Conservation (phyloP, 2,888 invertebrate genomes). For the Drosophila diplacantha region DNA sequence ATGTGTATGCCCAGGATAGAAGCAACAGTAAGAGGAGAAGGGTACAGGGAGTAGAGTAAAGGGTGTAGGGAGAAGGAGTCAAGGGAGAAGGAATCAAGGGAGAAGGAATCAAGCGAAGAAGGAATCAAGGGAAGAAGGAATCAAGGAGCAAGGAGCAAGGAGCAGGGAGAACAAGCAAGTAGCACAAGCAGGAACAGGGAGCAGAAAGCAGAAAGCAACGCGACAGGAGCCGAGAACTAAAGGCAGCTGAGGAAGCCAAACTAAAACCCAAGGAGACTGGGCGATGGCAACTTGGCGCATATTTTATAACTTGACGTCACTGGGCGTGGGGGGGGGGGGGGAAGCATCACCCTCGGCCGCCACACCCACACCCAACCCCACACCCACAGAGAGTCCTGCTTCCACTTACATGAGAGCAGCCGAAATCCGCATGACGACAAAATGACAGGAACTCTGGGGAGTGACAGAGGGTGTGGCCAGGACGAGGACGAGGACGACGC, state of each 20-base stretch:
- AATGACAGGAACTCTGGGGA: constrained; percentile 11
- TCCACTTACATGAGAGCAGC: constrained; percentile 15
- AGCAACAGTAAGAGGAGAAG: constrained; percentile 8
- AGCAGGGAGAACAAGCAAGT: neutral
- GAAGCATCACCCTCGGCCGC: constrained; percentile 3
- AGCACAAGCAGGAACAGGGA: neutral
- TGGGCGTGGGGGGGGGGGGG: constrained; percentile 2
- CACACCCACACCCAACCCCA: constrained; percentile 5
- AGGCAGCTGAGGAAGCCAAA: constrained; percentile 42
- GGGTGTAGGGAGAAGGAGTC: neutral
- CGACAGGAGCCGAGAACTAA: constrained; percentile 4
- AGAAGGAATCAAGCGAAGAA: neutral
- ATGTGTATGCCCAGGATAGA: constrained; percentile 15
- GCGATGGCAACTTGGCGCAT: constrained; percentile 58
- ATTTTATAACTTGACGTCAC: constrained; percentile 68
- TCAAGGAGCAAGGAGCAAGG: neutral
- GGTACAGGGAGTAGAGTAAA: neutral
- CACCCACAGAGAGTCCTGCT: constrained; percentile 13
- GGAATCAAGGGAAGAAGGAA: neutral
- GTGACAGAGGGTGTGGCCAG: neutral
- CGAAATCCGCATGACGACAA: constrained; percentile 44
- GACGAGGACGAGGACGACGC: neutral
- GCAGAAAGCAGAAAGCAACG: neutral
- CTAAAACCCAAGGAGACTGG: constrained; percentile 22
- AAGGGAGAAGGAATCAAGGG: neutral